Evolutionary conservation across 2,888 invertebrate species (phyloP).

Genomic region (Tyria jacobaeae): DNA sequence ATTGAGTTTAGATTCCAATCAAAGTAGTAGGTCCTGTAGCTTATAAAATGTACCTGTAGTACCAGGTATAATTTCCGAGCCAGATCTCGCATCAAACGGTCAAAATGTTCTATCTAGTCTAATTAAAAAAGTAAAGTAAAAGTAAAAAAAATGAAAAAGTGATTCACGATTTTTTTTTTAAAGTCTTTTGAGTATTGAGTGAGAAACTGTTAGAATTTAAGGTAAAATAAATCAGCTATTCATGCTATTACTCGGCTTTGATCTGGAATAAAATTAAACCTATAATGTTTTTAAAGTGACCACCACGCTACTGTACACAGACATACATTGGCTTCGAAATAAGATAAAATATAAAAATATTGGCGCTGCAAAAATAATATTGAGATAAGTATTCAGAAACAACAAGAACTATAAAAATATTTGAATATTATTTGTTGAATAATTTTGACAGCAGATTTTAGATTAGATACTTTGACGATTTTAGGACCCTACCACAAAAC

Average conservation of each 20-base stretch:
- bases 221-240: too few relatives aligned
- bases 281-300: background rate
- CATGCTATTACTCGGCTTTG: too few relatives aligned
- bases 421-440: constrained; percentile 14
- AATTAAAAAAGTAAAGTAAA: too few relatives aligned
- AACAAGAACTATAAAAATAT: background rate
- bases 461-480: constrained; percentile 1
- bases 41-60: background rate
- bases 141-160: too few relatives aligned
- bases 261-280: too few relatives aligned
- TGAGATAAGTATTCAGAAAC: constrained; percentile 1
- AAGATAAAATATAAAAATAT: background rate
- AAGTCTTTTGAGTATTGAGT: too few relatives aligned
- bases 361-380: background rate
- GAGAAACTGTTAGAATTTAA: too few relatives aligned
- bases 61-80: too few relatives aligned
- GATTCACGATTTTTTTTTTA: too few relatives aligned
- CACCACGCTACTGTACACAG: constrained; percentile 16
- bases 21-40: background rate
- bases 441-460: background rate
- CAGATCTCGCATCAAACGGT: too few relatives aligned
- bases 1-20: background rate
- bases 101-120: too few relatives aligned
- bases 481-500: background rate
- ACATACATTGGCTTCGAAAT: constrained; percentile 8